Percentiles rank a stretch among this genome's conserved stretches.
These are phyloP conservation scores for Luscinia megarhynchos DNA, from an alignment of 2,797 vertebrate genomes.

Conservation along the genomic window DNA sequence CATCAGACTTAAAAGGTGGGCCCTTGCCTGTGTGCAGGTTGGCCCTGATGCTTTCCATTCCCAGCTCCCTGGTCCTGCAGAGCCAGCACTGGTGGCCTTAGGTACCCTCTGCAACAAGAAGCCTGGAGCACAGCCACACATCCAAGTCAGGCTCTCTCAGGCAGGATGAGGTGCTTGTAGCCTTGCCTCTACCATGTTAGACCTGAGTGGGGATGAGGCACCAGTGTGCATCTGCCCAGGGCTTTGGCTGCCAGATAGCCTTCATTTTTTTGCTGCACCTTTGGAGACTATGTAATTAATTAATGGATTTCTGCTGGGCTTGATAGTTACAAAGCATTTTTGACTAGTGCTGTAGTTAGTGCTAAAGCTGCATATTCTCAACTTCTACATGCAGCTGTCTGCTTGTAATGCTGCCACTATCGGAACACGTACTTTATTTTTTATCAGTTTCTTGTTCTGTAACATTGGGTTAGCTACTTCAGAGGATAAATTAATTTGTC, in stretches of 20 bases:
- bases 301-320: neutral
- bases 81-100: neutral
- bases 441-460: neutral
- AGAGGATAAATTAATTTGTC: neutral
- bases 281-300: neutral
- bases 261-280: neutral
- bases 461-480: neutral
- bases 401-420: neutral
- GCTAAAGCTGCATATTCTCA: neutral
- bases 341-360: neutral
- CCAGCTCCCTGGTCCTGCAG: neutral
- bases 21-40: neutral
- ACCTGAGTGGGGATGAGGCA: neutral
- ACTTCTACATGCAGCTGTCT: neutral
- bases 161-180: neutral
- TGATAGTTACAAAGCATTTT: neutral
- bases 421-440: neutral
- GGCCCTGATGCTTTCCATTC: fast-evolving
- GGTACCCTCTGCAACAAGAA: no score
- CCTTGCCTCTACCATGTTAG: fast-evolving
- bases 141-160: neutral
- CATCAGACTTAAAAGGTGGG: neutral
- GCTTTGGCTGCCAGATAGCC: neutral
- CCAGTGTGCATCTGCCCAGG: neutral
- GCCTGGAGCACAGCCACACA: neutral